phyloP scores from a whole-genome alignment of 2,797 vertebrate species.

The Neostethus bicornis region DNA sequence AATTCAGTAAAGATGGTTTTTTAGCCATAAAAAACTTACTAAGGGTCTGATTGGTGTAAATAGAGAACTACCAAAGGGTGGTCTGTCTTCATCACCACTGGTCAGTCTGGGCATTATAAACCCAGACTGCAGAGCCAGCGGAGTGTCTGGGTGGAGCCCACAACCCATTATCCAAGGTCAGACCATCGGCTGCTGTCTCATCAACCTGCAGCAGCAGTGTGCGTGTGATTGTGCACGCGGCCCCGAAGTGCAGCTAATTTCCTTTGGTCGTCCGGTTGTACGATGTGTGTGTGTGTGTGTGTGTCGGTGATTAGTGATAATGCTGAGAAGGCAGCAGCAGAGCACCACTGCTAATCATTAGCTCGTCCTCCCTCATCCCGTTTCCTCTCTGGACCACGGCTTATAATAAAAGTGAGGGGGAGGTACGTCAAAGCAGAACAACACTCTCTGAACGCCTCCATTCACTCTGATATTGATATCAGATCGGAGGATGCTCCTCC shows the following conservation, averaged over 20 bases:
- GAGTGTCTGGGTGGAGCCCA: constrained; percentile 58
- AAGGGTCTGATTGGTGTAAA: too few species aligned
- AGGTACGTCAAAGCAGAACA: too few species aligned
- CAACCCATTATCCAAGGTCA: constrained; percentile 79
- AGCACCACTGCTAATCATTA: constrained; percentile 73
- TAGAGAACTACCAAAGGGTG: too few species aligned
- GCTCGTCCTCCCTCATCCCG: constrained; percentile 53
- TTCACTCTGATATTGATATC: not conserved
- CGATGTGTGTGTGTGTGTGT: constrained; percentile 11
- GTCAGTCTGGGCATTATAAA: too few species aligned
- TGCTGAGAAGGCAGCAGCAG: constrained; percentile 78
- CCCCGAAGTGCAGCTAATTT: constrained; percentile 49
- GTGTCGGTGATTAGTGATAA: constrained; percentile 76
- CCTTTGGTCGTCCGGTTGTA: constrained; percentile 53
- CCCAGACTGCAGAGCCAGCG: constrained; percentile 54
- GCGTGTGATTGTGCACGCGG: constrained; percentile 26
- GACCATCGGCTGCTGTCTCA: constrained; percentile 64
- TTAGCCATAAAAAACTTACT: too few species aligned
- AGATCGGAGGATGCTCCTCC: not conserved
- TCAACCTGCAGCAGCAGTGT: constrained; percentile 54
- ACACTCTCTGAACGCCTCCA: not conserved
- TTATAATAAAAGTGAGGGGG: constrained; percentile 71
- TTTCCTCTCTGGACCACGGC: constrained; percentile 56
- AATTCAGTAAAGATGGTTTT: too few species aligned
- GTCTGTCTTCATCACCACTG: too few species aligned